A percentile compares a stretch with the other conserved stretches of the same genome.
These are phyloP conservation scores for Leptinotarsa tumamoca DNA, from an alignment of 2,888 invertebrate genomes.

Conservation along the genomic window DNA sequence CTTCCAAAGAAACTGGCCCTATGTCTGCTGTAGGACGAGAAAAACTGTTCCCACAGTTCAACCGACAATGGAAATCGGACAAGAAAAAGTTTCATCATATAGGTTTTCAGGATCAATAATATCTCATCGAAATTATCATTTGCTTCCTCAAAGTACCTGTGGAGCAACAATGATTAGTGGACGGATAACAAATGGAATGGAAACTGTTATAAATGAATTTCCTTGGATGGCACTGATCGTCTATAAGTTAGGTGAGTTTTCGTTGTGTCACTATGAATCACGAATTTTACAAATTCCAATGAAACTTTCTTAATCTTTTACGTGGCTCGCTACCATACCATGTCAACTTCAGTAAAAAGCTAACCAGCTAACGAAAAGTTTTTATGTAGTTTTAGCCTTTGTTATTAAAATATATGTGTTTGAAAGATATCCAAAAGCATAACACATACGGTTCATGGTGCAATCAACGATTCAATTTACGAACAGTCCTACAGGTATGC, in stretches of 20 bases:
- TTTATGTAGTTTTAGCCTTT: too few species aligned
- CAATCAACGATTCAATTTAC: too few species aligned
- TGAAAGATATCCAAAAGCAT: too few species aligned
- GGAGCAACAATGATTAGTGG: conserved; percentile 69
- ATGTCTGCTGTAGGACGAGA: conserved; percentile 69
- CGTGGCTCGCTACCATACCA: too few species aligned
- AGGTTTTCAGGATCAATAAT: conserved; percentile 20
- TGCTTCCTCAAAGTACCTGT: conserved; percentile 68
- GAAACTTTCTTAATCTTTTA: neutral
- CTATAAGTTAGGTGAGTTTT: conserved; percentile 62
- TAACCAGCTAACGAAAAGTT: too few species aligned
- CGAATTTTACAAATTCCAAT: neutral
- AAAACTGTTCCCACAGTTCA: conserved; percentile 5
- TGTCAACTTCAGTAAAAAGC: too few species aligned
- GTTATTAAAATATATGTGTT: too few species aligned
- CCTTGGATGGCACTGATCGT: conserved; percentile 83
- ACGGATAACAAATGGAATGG: conserved; percentile 74
- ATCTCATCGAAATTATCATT: conserved; percentile 62
- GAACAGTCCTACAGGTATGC: too few species aligned
- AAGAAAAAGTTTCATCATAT: neutral
- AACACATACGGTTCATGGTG: too few species aligned
- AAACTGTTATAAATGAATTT: conserved; percentile 73
- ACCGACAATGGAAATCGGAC: neutral
- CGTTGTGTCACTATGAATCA: neutral
- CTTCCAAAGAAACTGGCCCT: conserved; percentile 61